Evolutionary conservation across 2,888 invertebrate genomes (phyloP).

Genomic region (Melitaea athalia): DNA sequence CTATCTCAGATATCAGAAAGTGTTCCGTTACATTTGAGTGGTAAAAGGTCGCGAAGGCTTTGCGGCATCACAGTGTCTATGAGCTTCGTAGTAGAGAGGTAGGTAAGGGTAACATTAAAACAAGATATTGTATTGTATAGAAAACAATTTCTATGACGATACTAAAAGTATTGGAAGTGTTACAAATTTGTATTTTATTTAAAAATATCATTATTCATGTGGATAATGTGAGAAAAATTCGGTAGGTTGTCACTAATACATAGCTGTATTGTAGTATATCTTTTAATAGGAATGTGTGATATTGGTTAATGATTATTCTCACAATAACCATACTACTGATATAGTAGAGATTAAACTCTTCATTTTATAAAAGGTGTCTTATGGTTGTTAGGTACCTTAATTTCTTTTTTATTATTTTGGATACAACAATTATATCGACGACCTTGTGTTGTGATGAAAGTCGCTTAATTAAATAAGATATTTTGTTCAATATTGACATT

Average conservation of each 20-base stretch:
- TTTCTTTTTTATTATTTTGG: no score
- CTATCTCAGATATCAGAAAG: constrained; percentile 72
- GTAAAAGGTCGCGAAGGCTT: constrained; percentile 57
- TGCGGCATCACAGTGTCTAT: constrained; percentile 68
- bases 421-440: no score
- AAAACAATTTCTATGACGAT: constrained; percentile 73
- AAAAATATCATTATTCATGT: constrained; percentile 45
- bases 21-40: constrained; percentile 62
- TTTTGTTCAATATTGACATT: neutral
- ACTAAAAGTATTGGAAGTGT: constrained; percentile 78
- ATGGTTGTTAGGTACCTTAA: no score
- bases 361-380: no score
- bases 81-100: constrained; percentile 78
- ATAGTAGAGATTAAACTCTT: neutral
- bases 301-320: constrained; percentile 37
- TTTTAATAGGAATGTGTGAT: constrained; percentile 36
- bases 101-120: constrained; percentile 75
- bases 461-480: neutral
- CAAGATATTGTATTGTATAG: constrained; percentile 66
- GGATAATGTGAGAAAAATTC: constrained; percentile 45
- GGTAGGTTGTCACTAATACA: constrained; percentile 34
- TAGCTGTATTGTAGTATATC: constrained; percentile 36
- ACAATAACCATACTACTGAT: neutral
- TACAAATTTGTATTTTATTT: constrained; percentile 81
- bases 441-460: no score